These are phyloP conservation scores for Sarcophaga subvicina DNA, from an alignment of 2,888 invertebrate species.

Conservation along the genomic window DNA sequence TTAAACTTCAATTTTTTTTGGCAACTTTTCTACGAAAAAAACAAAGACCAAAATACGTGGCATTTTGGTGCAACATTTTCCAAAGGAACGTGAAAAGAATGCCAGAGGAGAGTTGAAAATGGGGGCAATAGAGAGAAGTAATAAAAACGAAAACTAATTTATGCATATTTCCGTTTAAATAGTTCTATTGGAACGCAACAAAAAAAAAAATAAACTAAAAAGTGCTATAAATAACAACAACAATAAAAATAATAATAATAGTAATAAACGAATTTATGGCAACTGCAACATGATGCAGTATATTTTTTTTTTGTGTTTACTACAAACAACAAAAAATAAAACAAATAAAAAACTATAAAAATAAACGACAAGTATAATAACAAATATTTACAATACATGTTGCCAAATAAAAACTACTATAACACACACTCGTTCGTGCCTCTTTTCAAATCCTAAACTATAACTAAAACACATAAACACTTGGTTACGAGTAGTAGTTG, in stretches of 20 bases:
- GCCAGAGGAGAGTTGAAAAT: neutral
- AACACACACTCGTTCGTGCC: neutral
- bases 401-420: constrained; percentile 45
- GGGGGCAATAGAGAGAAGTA: neutral
- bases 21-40: neutral
- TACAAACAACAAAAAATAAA: constrained; percentile 10
- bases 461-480: constrained; percentile 23
- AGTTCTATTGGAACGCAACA: constrained; percentile 61
- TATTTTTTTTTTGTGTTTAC: constrained; percentile 33
- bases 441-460: neutral
- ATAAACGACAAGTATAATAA: constrained; percentile 11
- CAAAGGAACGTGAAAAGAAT: neutral
- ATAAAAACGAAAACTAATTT: constrained; percentile 57
- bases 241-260: constrained; percentile 26
- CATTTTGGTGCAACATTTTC: neutral
- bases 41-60: neutral
- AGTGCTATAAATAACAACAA: neutral
- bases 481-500: neutral
- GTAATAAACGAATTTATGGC: constrained; percentile 62
- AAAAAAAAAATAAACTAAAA: constrained; percentile 5
- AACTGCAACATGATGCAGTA: constrained; percentile 67
- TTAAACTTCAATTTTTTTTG: neutral
- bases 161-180: constrained; percentile 68
- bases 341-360: constrained; percentile 9
- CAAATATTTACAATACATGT: constrained; percentile 54